Conservation (phyloP, 2,888 invertebrate genomes). For the Stenodema calcarata region DNA sequence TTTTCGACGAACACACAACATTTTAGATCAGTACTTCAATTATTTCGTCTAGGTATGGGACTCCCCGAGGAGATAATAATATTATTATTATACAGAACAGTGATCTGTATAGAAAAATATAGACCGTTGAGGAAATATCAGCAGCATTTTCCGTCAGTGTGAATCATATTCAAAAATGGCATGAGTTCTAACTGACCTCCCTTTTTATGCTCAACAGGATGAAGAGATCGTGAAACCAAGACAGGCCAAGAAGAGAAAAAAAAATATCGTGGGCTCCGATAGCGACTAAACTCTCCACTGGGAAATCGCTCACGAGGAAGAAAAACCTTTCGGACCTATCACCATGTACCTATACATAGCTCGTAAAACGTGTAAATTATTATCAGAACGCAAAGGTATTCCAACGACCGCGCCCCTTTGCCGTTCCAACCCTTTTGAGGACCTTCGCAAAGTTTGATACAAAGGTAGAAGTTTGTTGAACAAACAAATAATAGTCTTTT, state of each 20-base stretch:
- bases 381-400: neutral
- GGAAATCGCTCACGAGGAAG: neutral
- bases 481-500: slow-evolving; percentile 10
- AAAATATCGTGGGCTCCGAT: slow-evolving; percentile 79
- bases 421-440: neutral
- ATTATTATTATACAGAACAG: too few relatives aligned
- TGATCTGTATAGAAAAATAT: too few relatives aligned
- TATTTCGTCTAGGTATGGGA: too few relatives aligned
- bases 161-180: too few relatives aligned
- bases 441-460: neutral
- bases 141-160: too few relatives aligned
- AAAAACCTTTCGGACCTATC: neutral
- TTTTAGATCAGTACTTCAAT: too few relatives aligned
- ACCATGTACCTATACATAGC: neutral
- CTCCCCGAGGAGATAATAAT: too few relatives aligned
- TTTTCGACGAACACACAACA: too few relatives aligned
- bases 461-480: slow-evolving; percentile 8
- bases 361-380: neutral
- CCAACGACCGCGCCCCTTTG: neutral
- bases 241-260: slow-evolving; percentile 90
- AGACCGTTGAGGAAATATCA: too few relatives aligned
- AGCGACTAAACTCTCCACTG: slow-evolving; percentile 78
- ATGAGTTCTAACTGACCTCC: too few relatives aligned
- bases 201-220: slow-evolving; percentile 66
- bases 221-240: slow-evolving; percentile 91